These are phyloP conservation scores for Acrobasis repandana DNA, from an alignment of 2,888 invertebrate genomes.

Conservation along the genomic window DNA sequence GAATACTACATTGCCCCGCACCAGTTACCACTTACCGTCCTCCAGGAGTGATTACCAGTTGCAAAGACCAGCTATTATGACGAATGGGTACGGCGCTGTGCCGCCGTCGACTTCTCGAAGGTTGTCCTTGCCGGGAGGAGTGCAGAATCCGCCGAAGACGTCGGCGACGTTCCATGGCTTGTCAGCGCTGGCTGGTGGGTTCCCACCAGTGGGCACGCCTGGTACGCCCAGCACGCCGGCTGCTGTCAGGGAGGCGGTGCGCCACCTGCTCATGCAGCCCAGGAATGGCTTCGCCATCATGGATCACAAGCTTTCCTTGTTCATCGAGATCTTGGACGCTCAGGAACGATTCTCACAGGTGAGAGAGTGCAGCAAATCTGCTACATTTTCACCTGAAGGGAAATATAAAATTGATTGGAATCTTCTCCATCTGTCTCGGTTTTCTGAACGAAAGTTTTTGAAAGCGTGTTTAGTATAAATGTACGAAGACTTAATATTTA, in stretches of 20 bases:
- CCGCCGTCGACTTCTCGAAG: constrained; percentile 78
- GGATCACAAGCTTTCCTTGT: constrained; percentile 89
- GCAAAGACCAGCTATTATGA: constrained; percentile 79
- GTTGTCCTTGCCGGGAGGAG: constrained; percentile 81
- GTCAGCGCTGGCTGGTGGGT: constrained; percentile 58
- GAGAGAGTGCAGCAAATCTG: constrained; percentile 28
- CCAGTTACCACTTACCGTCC: constrained; percentile 81
- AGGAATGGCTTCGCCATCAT: constrained; percentile 89
- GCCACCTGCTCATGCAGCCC: constrained; percentile 86
- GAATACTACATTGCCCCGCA: constrained; percentile 66
- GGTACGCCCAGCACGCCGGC: constrained; percentile 82
- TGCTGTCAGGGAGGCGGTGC: constrained; percentile 87
- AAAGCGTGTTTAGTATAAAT: too few species aligned
- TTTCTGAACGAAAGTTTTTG: too few species aligned
- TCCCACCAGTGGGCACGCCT: constrained; percentile 61
- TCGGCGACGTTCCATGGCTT: constrained; percentile 85
- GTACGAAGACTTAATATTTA: too few species aligned
- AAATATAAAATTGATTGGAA: too few species aligned
- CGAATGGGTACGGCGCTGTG: constrained; percentile 76
- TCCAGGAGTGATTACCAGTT: constrained; percentile 85
- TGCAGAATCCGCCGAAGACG: constrained; percentile 78
- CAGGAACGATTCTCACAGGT: constrained; percentile 93
- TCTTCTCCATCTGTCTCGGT: too few species aligned
- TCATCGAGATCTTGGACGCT: constrained; percentile 91
- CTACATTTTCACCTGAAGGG: not conserved